phyloP scores from a whole-genome alignment of 2,797 vertebrate genomes.

The Gallinago solitaria region DNA sequence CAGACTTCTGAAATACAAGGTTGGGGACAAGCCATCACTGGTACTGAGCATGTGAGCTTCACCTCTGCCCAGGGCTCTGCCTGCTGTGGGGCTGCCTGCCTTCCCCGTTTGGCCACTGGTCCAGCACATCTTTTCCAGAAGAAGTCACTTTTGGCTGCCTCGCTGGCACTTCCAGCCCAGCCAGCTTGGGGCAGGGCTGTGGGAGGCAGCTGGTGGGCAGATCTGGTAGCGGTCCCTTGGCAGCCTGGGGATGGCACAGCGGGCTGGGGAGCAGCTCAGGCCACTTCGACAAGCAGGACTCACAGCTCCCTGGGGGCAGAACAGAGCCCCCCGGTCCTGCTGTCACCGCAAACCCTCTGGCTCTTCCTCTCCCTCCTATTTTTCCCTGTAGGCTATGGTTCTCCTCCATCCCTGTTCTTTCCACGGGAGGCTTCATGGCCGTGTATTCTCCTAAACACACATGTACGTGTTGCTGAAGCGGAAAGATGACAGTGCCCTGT shows the following conservation, averaged over 20 bases:
- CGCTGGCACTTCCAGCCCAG: background rate
- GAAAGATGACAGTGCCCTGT: background rate
- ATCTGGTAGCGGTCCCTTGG: background rate
- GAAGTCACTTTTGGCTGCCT: background rate
- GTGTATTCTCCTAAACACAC: background rate
- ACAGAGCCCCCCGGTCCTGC: accelerated
- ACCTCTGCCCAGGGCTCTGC: background rate
- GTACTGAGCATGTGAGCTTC: background rate
- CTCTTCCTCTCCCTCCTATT: background rate
- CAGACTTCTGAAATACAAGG: accelerated
- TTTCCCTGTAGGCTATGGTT: background rate
- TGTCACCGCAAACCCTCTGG: background rate
- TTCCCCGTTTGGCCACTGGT: background rate
- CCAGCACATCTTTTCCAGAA: background rate
- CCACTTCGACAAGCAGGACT: background rate
- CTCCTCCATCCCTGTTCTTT: background rate
- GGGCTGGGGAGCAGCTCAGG: background rate
- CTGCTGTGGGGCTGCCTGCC: background rate
- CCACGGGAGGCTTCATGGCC: background rate
- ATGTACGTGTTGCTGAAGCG: accelerated
- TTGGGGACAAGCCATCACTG: background rate
- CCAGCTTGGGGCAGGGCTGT: background rate
- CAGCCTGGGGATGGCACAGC: background rate
- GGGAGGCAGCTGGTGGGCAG: background rate
- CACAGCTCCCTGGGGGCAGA: background rate